Evolutionary conservation across 1,140 invertebrate species (phyloP), one percentile per base, ranked within the genome.

Genomic region (Dysdera silvatica): DNA sequence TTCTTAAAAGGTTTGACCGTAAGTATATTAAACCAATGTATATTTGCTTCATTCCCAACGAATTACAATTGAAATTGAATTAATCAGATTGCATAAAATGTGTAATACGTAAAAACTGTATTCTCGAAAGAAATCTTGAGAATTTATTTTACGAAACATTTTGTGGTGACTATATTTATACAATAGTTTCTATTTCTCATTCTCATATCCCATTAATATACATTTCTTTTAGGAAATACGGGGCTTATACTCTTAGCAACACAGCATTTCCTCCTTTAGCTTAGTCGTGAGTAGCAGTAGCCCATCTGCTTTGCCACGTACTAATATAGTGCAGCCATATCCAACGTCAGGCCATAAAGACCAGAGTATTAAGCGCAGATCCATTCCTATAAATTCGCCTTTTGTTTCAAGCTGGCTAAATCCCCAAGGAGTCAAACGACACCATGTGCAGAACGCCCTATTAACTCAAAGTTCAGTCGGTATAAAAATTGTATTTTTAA

Each of bases 211-310:
- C 23, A n/a, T 45, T 10, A 45, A 7, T 20, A 3, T 23, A 61
- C 49, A 51, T 53, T 18, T 4, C 40, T n/a, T n/a, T n/a, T n/a
- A n/a, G n/a, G n/a, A n/a, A n/a, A 24, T 32, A 53, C n/a, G 35
- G 35, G 4, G 8, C 8, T 12, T 32, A 20, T 45, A 33, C 29
- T 18, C 29, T 29, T 18, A 28, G 40, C 29, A n/a, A n/a, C n/a
- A n/a, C n/a, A n/a, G 14, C 40, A 32, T 49, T 31, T 49, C 45
- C 56, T 48, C 45, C 37, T 48, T 43, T 49, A 35, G 20, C 49
- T 29, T 59, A 49, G 45, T 43, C 49, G 31, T 59, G 45, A 61
- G 33, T 61, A 61, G 59, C 48, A 28, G 28, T 61, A 54, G 58
- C 48, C 58, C 24, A 45, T 49, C 58, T 60, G 20, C 58, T 24